phyloP scores from a whole-genome alignment of 2,113 vertebrate species.

The Coregonus clupeaformis region DNA sequence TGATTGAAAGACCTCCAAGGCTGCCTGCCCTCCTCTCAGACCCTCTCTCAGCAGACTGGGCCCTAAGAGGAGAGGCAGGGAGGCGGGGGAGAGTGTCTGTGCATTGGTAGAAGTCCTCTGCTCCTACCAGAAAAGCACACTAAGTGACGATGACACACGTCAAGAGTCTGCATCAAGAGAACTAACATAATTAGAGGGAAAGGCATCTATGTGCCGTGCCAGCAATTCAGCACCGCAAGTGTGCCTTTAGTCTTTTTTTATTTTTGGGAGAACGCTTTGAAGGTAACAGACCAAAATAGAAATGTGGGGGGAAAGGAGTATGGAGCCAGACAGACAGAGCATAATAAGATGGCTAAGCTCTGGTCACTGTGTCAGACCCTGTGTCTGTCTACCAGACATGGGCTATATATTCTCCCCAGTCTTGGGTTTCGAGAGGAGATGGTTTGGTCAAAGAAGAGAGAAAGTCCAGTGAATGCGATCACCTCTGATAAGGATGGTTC shows the following conservation, averaged over 20 bases:
- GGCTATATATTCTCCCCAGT: slow-evolving; percentile 31
- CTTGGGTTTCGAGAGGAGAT: slow-evolving; percentile 28
- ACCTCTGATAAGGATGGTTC: slow-evolving; percentile 24
- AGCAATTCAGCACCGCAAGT: slow-evolving; percentile 16
- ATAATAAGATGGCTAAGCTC: slow-evolving; percentile 14
- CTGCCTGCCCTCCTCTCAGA: slow-evolving; percentile 29
- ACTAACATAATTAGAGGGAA: slow-evolving; percentile 8
- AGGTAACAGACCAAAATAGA: slow-evolving; percentile 37
- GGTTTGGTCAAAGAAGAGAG: slow-evolving; percentile 31
- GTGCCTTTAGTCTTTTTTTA: neutral
- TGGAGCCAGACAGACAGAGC: neutral
- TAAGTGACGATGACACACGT: slow-evolving; percentile 18
- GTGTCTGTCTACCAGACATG: slow-evolving; percentile 18
- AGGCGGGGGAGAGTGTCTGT: slow-evolving; percentile 20
- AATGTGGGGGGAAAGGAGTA: slow-evolving; percentile 14
- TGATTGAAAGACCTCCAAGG: slow-evolving; percentile 50
- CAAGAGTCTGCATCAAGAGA: slow-evolving; percentile 15
- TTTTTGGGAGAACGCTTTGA: slow-evolving; percentile 22
- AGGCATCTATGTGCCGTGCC: slow-evolving; percentile 6
- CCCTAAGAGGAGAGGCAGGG: neutral
- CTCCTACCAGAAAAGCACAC: slow-evolving; percentile 33
- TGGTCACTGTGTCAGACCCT: slow-evolving; percentile 21
- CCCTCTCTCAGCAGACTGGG: slow-evolving; percentile 16
- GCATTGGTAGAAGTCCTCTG: slow-evolving; percentile 32
- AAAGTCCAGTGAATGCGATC: slow-evolving; percentile 26